Conservation (phyloP, 2,113 vertebrate genomes). For the Murina feae region DNA sequence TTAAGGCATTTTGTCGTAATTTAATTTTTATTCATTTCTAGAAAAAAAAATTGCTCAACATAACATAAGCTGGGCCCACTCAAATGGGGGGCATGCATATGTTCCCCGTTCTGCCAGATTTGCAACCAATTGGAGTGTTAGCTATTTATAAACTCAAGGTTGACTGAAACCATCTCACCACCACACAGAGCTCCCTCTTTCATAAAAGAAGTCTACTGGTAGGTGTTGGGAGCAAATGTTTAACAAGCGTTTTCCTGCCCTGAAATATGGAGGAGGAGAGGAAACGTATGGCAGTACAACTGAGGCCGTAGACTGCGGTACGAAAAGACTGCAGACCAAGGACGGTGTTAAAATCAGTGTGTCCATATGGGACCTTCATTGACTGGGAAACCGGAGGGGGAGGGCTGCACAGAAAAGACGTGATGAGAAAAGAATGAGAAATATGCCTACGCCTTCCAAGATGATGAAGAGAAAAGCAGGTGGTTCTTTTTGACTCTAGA, state of each 20-base stretch:
- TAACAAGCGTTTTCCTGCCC: constrained; percentile 61
- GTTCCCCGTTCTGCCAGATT: constrained; percentile 63
- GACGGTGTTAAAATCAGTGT: not conserved
- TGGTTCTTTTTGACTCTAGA: not conserved
- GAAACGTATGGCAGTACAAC: constrained; percentile 59
- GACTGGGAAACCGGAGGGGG: not conserved
- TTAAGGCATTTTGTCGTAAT: constrained; percentile 62
- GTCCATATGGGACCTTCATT: constrained; percentile 35
- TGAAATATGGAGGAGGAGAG: constrained; percentile 66
- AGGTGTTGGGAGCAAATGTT: constrained; percentile 74
- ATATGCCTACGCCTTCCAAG: not conserved
- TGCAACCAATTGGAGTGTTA: constrained; percentile 73
- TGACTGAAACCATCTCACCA: constrained; percentile 52
- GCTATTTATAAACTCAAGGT: constrained; percentile 69
- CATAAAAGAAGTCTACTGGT: constrained; percentile 62
- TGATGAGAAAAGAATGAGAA: not conserved
- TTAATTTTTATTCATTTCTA: constrained; percentile 72
- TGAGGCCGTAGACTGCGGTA: constrained; percentile 12
- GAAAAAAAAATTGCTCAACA: constrained; percentile 69
- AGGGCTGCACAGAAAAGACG: not conserved
- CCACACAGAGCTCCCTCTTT: constrained; percentile 36
- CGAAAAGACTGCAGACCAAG: not conserved
- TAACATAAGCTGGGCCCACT: constrained; percentile 75
- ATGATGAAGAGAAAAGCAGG: not conserved
- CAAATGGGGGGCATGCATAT: constrained; percentile 72